Evolutionary conservation across 1,140 invertebrate species (phyloP).

Genomic region (Agraylea sexmaculata): DNA sequence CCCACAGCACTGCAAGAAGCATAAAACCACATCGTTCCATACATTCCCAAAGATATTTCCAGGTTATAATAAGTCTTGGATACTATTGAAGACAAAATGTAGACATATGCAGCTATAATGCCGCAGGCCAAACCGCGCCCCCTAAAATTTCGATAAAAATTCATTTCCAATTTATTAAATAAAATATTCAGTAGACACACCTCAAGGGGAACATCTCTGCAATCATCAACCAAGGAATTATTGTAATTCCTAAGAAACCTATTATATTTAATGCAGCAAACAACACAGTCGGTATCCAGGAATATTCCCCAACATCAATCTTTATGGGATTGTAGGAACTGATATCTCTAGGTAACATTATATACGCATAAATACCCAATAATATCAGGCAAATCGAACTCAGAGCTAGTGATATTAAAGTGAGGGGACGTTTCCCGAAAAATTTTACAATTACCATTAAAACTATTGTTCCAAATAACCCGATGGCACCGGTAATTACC

Average conservation of each 20-base stretch:
- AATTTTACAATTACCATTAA: conserved; percentile 43
- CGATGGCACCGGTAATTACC: conserved; percentile 33
- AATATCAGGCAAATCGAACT: conserved; percentile 21
- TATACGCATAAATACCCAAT: conserved; percentile 20
- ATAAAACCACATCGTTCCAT: conserved; percentile 51
- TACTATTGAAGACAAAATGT: conserved; percentile 47
- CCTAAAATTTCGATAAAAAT: conserved; percentile 26
- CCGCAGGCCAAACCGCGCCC: conserved; percentile 44
- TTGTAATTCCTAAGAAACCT: conserved; percentile 13
- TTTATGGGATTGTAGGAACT: conserved; percentile 3
- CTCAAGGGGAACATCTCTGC: conserved; percentile 34
- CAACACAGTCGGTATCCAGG: conserved; percentile 20
- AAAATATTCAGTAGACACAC: conserved; percentile 17
- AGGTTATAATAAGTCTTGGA: conserved; percentile 49
- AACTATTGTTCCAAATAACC: conserved; percentile 25
- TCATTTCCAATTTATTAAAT: conserved; percentile 23
- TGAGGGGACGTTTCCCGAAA: conserved; percentile 31
- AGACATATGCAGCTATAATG: conserved; percentile 43
- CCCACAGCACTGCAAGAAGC: conserved; percentile 45
- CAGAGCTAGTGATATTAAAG: conserved; percentile 24
- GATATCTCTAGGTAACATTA: conserved; percentile 9
- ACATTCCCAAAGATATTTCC: conserved; percentile 36
- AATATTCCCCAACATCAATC: background rate
- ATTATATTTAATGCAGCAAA: conserved; percentile 17
- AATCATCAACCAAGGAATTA: conserved; percentile 40